Evolutionary conservation across 2,113 vertebrate species (phyloP).

Genomic region (Nothobranchius kuhntae): DNA sequence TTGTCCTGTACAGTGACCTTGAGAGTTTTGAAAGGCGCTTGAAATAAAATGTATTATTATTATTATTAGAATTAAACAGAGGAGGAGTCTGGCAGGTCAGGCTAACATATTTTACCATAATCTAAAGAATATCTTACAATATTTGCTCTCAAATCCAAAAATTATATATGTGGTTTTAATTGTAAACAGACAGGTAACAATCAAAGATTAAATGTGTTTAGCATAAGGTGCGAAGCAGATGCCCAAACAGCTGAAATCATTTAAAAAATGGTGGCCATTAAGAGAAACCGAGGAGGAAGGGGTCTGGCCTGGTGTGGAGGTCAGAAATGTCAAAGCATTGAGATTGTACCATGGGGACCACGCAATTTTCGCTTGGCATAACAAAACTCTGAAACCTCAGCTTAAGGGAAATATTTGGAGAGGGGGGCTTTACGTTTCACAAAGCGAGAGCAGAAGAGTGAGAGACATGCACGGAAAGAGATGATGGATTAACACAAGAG

Average conservation of each 20-base stretch:
- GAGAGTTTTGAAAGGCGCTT: too few relatives aligned
- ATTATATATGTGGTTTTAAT: background rate
- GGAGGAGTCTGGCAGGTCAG: too few relatives aligned
- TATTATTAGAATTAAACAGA: too few relatives aligned
- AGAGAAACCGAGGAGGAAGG: slow-evolving; percentile 23
- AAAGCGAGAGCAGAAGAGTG: slow-evolving; percentile 52
- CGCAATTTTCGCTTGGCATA: slow-evolving; percentile 73
- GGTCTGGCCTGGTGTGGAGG: slow-evolving; percentile 36
- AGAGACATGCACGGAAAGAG: slow-evolving; percentile 61
- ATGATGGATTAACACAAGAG: slow-evolving; percentile 71
- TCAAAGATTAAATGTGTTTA: background rate
- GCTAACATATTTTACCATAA: too few relatives aligned
- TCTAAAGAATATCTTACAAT: too few relatives aligned
- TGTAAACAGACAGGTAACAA: background rate
- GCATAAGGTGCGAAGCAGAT: slow-evolving; percentile 52
- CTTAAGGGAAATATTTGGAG: slow-evolving; percentile 84
- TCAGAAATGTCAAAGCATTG: slow-evolving; percentile 68
- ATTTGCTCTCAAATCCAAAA: too few relatives aligned
- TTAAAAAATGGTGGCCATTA: slow-evolving; percentile 42
- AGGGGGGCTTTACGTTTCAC: slow-evolving; percentile 75
- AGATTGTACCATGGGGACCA: slow-evolving; percentile 74
- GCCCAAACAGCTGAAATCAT: slow-evolving; percentile 53
- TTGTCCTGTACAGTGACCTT: too few relatives aligned
- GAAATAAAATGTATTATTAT: too few relatives aligned
- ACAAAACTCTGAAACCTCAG: slow-evolving; percentile 81